phyloP scores from a whole-genome alignment of 1,140 invertebrate genomes.

The Drosophila trapezifrons region DNA sequence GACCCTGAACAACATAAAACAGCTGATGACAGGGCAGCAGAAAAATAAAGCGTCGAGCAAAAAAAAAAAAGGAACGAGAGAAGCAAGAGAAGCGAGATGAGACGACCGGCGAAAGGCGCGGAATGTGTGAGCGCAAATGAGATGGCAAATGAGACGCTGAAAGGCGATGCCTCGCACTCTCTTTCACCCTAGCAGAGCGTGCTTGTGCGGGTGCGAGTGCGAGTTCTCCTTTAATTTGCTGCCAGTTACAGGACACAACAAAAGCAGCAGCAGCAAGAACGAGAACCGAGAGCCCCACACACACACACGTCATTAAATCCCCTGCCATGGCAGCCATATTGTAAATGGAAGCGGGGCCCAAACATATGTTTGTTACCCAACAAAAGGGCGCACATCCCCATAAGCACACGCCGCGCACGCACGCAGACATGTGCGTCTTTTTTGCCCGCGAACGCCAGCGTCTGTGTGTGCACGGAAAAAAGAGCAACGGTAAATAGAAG shows the following conservation, averaged over 20 bases:
- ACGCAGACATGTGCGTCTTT: conserved; percentile 1
- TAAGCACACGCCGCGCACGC: neutral
- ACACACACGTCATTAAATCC: conserved; percentile 29
- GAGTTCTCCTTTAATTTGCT: conserved; percentile 57
- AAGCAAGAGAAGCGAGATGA: conserved; percentile 12
- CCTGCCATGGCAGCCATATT: conserved; percentile 59
- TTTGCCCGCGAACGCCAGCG: conserved; percentile 1
- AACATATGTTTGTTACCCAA: conserved; percentile 75
- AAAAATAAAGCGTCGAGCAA: conserved; percentile 5
- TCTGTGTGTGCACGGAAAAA: conserved; percentile 3
- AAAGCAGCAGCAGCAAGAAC: conserved; percentile 7
- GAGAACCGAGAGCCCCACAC: neutral
- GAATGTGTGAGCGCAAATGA: conserved; percentile 11
- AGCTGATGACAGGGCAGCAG: conserved; percentile 69
- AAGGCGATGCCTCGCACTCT: conserved; percentile 10
- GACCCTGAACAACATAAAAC: conserved; percentile 81
- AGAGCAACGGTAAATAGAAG: conserved; percentile 8
- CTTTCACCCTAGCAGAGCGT: conserved; percentile 11
- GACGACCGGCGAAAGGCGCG: conserved; percentile 1
- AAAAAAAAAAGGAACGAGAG: neutral
- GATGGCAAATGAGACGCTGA: conserved; percentile 37
- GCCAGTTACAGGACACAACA: conserved; percentile 40
- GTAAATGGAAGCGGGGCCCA: conserved; percentile 64
- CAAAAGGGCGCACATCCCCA: conserved; percentile 20
- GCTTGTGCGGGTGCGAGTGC: conserved; percentile 1